Conservation (phyloP, 2,888 invertebrate genomes). For the Himalopsyche kuldschensis region DNA sequence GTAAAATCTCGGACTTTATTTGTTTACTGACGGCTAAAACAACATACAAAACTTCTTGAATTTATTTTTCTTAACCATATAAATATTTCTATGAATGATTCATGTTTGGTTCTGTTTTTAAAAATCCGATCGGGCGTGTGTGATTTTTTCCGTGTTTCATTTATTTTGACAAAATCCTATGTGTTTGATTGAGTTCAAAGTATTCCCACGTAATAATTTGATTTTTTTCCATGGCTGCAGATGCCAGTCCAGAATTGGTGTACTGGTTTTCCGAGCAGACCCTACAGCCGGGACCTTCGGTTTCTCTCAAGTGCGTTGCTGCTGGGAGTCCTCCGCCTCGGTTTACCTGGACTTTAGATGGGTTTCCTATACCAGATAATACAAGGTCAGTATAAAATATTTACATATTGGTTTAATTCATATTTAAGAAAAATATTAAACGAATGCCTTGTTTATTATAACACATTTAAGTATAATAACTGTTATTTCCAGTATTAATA, state of each 20-base stretch:
- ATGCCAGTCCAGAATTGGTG: conserved; percentile 84
- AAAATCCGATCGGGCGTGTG: neutral
- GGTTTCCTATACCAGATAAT: conserved; percentile 78
- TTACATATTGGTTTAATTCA: neutral
- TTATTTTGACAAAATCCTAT: neutral
- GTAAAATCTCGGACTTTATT: too few relatives aligned
- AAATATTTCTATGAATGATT: too few relatives aligned
- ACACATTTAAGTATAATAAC: too few relatives aligned
- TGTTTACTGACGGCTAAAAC: too few relatives aligned
- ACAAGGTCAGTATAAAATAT: conserved; percentile 53
- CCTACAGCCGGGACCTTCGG: conserved; percentile 86
- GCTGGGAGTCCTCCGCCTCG: conserved; percentile 92
- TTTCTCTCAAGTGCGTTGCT: conserved; percentile 91
- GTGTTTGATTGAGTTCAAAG: too few relatives aligned
- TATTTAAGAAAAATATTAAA: conserved; percentile 1
- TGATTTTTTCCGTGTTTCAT: neutral
- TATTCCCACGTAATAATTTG: too few relatives aligned
- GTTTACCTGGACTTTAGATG: conserved; percentile 89
- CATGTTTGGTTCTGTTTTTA: too few relatives aligned
- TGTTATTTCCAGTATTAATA: too few relatives aligned
- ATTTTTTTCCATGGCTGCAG: conserved; percentile 55
- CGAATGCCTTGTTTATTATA: conserved; percentile 22
- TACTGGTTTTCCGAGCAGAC: conserved; percentile 94
- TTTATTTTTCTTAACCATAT: too few relatives aligned
- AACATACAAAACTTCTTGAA: too few relatives aligned